phyloP scores from a whole-genome alignment of 2,113 vertebrate genomes.

The Halcyon senegalensis region DNA sequence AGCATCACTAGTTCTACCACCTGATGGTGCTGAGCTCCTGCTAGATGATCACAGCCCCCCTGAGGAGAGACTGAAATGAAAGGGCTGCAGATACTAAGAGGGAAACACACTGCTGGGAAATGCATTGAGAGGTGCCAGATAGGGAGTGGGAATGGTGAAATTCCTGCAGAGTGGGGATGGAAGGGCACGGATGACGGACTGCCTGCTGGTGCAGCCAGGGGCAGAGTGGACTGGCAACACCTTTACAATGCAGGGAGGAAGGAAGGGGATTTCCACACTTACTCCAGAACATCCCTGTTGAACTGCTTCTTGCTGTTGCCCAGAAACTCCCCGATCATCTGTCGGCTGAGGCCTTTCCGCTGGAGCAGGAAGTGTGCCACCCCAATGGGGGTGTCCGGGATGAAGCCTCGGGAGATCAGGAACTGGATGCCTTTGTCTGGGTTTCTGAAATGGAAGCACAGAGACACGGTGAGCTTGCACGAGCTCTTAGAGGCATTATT shows the following conservation, averaged over 20 bases:
- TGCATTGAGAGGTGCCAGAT: neutral
- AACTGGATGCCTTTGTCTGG: constrained; percentile 98
- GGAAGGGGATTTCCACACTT: constrained; percentile 72
- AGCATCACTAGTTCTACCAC: neutral
- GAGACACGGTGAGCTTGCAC: neutral
- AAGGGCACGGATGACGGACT: neutral
- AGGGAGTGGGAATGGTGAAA: neutral
- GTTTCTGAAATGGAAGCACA: constrained; percentile 81
- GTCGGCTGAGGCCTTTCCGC: constrained; percentile 95
- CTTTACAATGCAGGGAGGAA: neutral
- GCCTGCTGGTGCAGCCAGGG: neutral
- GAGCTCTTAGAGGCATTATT: neutral
- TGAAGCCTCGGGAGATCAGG: constrained; percentile 95
- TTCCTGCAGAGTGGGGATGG: neutral
- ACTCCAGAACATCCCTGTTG: constrained; percentile 97
- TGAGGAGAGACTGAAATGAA: neutral
- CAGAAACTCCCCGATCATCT: constrained; percentile 99
- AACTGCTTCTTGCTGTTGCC: constrained; percentile 99
- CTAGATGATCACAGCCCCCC: neutral
- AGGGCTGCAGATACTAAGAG: neutral
- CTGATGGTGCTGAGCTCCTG: neutral
- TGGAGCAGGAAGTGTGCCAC: constrained; percentile 97
- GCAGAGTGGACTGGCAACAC: neutral
- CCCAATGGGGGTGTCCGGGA: constrained; percentile 95
- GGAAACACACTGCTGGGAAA: neutral